A percentile compares a stretch with the other conserved stretches of the same genome.
Conservation (phyloP, 2,113 vertebrate species). For the Dipodomys spectabilis region DNA sequence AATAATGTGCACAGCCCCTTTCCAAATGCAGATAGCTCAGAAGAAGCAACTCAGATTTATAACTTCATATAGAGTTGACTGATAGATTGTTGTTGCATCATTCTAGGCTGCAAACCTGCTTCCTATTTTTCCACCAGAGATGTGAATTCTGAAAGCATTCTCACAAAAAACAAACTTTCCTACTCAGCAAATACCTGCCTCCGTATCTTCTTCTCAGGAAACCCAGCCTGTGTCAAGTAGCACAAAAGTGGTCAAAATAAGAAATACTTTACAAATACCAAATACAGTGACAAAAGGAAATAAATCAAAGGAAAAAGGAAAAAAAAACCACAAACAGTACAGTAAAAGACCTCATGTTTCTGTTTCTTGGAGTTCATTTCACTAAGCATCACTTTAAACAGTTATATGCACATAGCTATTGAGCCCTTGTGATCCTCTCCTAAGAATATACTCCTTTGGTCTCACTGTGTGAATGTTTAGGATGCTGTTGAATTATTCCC, state of each 20-base stretch:
- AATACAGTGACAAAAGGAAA: too few relatives aligned
- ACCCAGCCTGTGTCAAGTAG: neutral
- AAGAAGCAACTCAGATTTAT: neutral
- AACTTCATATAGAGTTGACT: neutral
- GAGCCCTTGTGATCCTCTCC: too few relatives aligned
- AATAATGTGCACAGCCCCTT: fast-evolving
- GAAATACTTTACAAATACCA: neutral
- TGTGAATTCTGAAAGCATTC: neutral
- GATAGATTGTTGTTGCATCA: neutral
- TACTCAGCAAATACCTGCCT: neutral
- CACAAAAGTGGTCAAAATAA: too few relatives aligned
- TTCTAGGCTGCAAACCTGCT: neutral
- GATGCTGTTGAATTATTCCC: too few relatives aligned
- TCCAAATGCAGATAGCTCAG: neutral
- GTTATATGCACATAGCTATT: too few relatives aligned
- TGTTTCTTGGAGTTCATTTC: too few relatives aligned
- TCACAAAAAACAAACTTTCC: neutral
- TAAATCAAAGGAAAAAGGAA: too few relatives aligned
- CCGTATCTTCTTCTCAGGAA: neutral
- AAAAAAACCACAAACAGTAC: too few relatives aligned
- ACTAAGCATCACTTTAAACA: too few relatives aligned
- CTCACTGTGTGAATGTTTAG: too few relatives aligned
- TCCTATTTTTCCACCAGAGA: neutral
- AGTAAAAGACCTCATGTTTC: too few relatives aligned
- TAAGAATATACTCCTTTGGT: too few relatives aligned